Conservation (phyloP, 2,113 vertebrate species). For the Patagioenas fasciata region DNA sequence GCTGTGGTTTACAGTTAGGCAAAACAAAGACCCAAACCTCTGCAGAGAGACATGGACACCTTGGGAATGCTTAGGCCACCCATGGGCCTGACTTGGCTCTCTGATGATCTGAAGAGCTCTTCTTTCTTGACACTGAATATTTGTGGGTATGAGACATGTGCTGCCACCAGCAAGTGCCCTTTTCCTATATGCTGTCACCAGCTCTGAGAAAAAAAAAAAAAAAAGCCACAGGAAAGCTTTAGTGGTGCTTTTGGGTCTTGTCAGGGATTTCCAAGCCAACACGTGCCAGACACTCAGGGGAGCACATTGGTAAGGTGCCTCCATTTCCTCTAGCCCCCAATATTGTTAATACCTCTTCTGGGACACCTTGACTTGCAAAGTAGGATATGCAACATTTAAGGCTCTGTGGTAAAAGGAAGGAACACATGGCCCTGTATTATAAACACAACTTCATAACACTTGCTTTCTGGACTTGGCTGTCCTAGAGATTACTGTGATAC, state of each 20-base stretch:
- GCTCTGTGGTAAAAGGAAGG: conserved; percentile 9
- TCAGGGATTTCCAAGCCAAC: conserved; percentile 36
- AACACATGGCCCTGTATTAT: conserved; percentile 10
- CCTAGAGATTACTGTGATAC: background rate
- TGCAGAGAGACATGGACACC: background rate
- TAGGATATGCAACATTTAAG: conserved; percentile 25
- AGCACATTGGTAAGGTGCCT: conserved; percentile 11
- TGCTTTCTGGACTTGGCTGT: background rate
- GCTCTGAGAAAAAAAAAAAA: background rate
- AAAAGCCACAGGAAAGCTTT: background rate
- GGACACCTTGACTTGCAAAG: background rate
- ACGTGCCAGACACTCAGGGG: background rate
- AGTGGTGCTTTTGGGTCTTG: conserved; percentile 21
- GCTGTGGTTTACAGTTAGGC: background rate
- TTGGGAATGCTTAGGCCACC: background rate
- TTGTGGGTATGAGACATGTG: background rate
- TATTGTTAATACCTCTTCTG: conserved; percentile 41
- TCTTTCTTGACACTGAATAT: background rate
- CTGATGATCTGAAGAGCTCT: background rate
- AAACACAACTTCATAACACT: background rate
- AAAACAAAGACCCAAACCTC: background rate
- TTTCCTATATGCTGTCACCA: background rate
- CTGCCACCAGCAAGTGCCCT: background rate
- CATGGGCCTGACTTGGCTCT: background rate
- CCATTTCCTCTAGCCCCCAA: conserved; percentile 33